Evolutionary conservation across 2,113 vertebrate genomes (phyloP), one percentile per base, ranked within the genome.

Genomic region (Dipodomys merriami): DNA sequence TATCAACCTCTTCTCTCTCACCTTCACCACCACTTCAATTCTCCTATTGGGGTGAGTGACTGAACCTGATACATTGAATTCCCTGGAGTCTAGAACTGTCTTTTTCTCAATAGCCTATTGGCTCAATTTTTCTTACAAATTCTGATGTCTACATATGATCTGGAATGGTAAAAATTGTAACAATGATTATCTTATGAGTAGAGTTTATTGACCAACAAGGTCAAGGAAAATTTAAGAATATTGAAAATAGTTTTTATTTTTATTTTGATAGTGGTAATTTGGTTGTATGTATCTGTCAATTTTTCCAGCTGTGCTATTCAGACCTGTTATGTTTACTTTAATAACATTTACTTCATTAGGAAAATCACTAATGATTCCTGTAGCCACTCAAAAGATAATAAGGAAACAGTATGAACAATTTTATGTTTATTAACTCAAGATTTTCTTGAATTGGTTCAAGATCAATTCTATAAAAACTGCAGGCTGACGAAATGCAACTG

Each of bases 401-500:
- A n/a, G 16, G 0, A 1, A 93, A 91, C 49, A 71, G 12, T 29
- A 39, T 53, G 39, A 91, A 73, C 10, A 79, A 82, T 67, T 88
- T 90, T 71, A 88, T 74, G 30, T 5, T 88, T 9, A 30, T 82
- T 78, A 91, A 79, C 82, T 94, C 22, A 85, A 81, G 16, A 78
- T 53, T 46, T 13, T 33, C 11, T 74, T 60, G 53, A 72, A 60
- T 73, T 85, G 22, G 25, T 39, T 60, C 33, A 86, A 18, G 29
- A 84, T 7, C 20, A 77, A 35, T 94, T 87, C 16, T 23, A 74
- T 96, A 35, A 91, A 91, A 87, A 86, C 13, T 67, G 79, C 20
- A 91, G 83, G 33, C 57, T 91, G 68, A 62, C 29, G 53, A 84
- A 91, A 91, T 69, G 90, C n/a, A 94, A 78, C 57, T 44, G 93